Conservation (phyloP, 2,113 vertebrate species). For the Rhynchomys soricoides region DNA sequence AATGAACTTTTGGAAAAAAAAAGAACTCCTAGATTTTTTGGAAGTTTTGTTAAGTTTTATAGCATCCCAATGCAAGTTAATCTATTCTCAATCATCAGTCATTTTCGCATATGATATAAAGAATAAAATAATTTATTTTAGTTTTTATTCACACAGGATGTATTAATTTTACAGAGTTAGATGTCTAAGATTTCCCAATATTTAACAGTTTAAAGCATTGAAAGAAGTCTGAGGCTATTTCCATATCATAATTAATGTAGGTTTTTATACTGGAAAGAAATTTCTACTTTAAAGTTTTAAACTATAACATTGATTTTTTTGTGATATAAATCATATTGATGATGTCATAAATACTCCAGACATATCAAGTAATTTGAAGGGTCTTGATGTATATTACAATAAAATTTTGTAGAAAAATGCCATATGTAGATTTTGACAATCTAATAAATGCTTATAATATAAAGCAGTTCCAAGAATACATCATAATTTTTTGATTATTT, state of each 20-base stretch:
- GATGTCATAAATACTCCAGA: constrained; percentile 11
- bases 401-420: background rate
- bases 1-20: constrained; percentile 2
- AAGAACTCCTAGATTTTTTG: constrained; percentile 22
- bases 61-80: constrained; percentile 68
- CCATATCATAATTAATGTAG: constrained; percentile 65
- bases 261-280: constrained; percentile 70
- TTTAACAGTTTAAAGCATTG: constrained; percentile 47
- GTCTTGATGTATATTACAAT: background rate
- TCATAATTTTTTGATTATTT: background rate
- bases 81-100: constrained; percentile 72
- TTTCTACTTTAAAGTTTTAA: constrained; percentile 80
- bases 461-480: background rate
- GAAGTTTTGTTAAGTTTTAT: constrained; percentile 66
- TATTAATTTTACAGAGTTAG: constrained; percentile 67
- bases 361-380: background rate
- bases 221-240: constrained; percentile 55
- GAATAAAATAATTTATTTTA: constrained; percentile 66
- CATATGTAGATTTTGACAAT: background rate
- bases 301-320: constrained; percentile 77
- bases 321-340: constrained; percentile 82
- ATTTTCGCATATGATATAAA: constrained; percentile 64
- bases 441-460: background rate
- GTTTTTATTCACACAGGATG: constrained; percentile 56
- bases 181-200: constrained; percentile 65